Evolutionary conservation across 2,113 vertebrate species (phyloP).

Genomic region (Conger conger): DNA sequence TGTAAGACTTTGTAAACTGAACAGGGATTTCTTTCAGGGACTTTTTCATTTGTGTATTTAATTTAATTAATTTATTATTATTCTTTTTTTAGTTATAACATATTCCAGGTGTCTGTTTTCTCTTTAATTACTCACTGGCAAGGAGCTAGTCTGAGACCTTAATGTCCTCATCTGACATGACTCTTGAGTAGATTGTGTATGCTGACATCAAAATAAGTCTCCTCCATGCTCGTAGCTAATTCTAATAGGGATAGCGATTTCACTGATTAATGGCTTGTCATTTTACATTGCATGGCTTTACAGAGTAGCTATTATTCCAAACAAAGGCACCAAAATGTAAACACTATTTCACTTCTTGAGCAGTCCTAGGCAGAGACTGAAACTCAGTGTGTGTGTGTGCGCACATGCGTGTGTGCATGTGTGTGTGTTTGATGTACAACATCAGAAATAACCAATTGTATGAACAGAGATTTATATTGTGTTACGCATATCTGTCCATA

Average conservation of each 20-base stretch:
- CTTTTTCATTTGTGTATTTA: too few relatives aligned
- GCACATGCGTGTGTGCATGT: too few relatives aligned
- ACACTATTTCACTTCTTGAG: not conserved
- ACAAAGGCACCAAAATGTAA: not conserved
- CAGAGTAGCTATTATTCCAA: not conserved
- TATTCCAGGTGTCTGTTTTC: not conserved
- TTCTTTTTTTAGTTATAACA: not conserved
- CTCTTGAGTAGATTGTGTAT: not conserved
- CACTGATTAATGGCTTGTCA: not conserved
- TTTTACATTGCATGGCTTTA: not conserved
- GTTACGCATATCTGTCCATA: too few relatives aligned
- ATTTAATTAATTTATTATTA: not conserved
- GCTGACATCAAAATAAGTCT: not conserved
- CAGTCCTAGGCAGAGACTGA: not conserved
- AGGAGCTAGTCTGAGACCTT: not conserved
- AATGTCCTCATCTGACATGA: not conserved
- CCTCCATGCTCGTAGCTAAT: not conserved
- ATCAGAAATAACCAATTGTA: too few relatives aligned
- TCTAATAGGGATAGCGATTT: not conserved
- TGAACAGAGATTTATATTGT: too few relatives aligned
- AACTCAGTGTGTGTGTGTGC: too few relatives aligned
- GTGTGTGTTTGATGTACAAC: too few relatives aligned
- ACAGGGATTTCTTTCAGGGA: not conserved
- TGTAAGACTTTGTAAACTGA: too few relatives aligned
- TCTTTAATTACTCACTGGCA: not conserved